A percentile compares a stretch with the other conserved stretches of the same genome.
phyloP scores from a whole-genome alignment of 2,888 invertebrate species.

The Glomeris marginata region DNA sequence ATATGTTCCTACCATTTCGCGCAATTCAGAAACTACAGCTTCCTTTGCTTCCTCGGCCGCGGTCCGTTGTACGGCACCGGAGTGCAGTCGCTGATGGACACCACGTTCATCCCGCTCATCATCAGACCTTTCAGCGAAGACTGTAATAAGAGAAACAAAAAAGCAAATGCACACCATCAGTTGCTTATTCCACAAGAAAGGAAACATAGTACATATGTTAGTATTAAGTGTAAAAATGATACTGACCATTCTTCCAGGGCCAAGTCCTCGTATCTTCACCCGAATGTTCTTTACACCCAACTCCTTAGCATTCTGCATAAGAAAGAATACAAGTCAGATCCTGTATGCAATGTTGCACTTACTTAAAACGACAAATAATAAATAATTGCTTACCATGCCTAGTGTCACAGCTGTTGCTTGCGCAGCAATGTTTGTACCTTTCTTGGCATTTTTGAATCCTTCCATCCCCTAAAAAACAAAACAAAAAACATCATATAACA shows the following conservation, averaged over 20 bases:
- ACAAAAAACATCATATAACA: background rate
- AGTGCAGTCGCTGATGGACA: slow-evolving; percentile 86
- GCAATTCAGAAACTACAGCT: too few relatives aligned
- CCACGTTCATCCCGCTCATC: slow-evolving; percentile 75
- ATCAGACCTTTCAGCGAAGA: slow-evolving; percentile 84
- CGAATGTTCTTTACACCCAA: slow-evolving; percentile 58
- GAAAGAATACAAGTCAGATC: slow-evolving; percentile 16
- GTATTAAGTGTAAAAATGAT: slow-evolving; percentile 9
- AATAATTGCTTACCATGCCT: slow-evolving; percentile 50
- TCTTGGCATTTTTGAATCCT: slow-evolving; percentile 73
- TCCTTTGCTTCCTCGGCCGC: slow-evolving; percentile 66
- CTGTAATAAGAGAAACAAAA: slow-evolving; percentile 37
- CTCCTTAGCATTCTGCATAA: slow-evolving; percentile 50
- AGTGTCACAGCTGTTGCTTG: slow-evolving; percentile 79
- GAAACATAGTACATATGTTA: slow-evolving; percentile 14
- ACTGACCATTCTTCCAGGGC: slow-evolving; percentile 77
- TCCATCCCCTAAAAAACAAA: slow-evolving; percentile 12
- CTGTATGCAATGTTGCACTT: background rate
- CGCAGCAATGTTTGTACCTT: slow-evolving; percentile 93
- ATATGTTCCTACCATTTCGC: too few relatives aligned
- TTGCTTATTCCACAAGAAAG: background rate
- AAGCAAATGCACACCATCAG: background rate
- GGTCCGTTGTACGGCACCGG: slow-evolving; percentile 62
- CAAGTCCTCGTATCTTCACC: slow-evolving; percentile 64
- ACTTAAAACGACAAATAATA: background rate